Evolutionary conservation across 2,888 invertebrate species (phyloP), one percentile per base, ranked within the genome.

Genomic region (Machimus rusticus): DNA sequence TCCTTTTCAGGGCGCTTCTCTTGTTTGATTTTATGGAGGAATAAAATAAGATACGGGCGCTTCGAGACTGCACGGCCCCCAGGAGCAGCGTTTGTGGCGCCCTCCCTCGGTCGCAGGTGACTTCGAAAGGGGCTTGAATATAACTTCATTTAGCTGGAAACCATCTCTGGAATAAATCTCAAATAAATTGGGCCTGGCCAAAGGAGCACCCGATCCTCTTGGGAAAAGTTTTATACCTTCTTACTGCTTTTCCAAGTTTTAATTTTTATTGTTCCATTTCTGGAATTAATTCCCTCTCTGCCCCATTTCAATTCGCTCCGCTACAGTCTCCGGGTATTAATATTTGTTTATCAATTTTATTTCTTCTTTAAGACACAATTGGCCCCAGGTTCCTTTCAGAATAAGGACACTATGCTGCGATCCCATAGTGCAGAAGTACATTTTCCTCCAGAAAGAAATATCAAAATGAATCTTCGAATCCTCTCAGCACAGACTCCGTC

Each of bases 21-120:
- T 74, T 85, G 74, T 85, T 74, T 85, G 74, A 46, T 46, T 85
- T 85, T 74, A 85, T 55, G 46, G 16, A 66, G 85, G 43, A 85
- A 85, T 74, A 74, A 85, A 74, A 85, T 85, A 74, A 85, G 85
- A 85, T 39, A 74, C 57, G 31, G 85, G 16, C 14, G 37, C 28
- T 57, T n/a, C 57, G 57, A 82, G 57, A 82, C 57, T 81, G 51
- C 55, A 55, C 31, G 14, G 39, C 39, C 23, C 23, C 16, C 46
- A 79, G 6, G 6, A 16, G 51, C n/a, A 23, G 12, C 23, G 43
- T 46, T 79, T 39, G 9, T 12, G 9, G 39, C 39, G 79, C 31
- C 46, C 55, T n/a, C 2, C 31, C 34, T 34, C 6, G 86, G 74
- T 51, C 51, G 34, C 74, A 76, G 77, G 86, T 74, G 86, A 76